phyloP scores from a whole-genome alignment of 2,888 invertebrate genomes.

The Volucella bombylans region DNA sequence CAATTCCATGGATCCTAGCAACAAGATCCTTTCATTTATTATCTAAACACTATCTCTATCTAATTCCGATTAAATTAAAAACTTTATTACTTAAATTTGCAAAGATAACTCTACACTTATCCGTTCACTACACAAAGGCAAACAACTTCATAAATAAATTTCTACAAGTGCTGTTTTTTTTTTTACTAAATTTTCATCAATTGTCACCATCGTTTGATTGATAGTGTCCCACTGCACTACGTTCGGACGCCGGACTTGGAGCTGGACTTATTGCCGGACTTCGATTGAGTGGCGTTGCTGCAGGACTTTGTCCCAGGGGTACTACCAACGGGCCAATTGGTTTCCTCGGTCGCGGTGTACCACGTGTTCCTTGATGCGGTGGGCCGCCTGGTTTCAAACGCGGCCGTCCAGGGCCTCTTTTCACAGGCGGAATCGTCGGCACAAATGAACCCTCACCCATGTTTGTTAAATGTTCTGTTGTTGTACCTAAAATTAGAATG shows the following conservation, averaged over 20 bases:
- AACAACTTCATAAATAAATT: conserved; percentile 17
- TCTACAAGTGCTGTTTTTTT: not conserved
- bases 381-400: conserved; percentile 87
- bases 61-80: conserved; percentile 15
- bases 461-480: conserved; percentile 66
- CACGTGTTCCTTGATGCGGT: conserved; percentile 85
- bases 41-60: too few species aligned
- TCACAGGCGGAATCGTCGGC: conserved; percentile 79
- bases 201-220: conserved; percentile 70
- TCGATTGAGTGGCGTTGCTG: conserved; percentile 79
- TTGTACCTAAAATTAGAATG: conserved; percentile 51
- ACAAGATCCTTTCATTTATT: too few species aligned
- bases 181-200: conserved; percentile 19
- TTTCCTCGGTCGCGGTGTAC: conserved; percentile 84
- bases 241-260: conserved; percentile 79
- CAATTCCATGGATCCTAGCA: too few species aligned
- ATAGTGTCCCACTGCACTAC: conserved; percentile 71
- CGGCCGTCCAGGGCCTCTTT: conserved; percentile 88
- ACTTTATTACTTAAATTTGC: conserved; percentile 48
- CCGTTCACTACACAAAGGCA: conserved; percentile 18
- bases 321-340: conserved; percentile 83
- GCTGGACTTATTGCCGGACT: conserved; percentile 82
- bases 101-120: conserved; percentile 21
- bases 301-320: conserved; percentile 81
- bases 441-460: conserved; percentile 75